phyloP scores from a whole-genome alignment of 2,888 invertebrate species.

The Oxystoma pomonae region DNA sequence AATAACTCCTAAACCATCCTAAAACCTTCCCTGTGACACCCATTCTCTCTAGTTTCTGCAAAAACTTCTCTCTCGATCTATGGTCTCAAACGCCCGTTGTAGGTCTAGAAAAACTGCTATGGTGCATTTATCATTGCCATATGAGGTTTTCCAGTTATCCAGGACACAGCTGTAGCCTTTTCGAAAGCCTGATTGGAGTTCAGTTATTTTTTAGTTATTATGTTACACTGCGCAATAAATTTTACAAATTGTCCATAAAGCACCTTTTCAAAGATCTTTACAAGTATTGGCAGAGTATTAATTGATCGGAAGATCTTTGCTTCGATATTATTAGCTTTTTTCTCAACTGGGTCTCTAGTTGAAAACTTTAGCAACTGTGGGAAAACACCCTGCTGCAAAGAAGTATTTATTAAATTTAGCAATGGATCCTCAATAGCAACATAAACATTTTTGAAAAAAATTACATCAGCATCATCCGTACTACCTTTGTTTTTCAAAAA shows the following conservation, averaged over 20 bases:
- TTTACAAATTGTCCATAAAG: no score
- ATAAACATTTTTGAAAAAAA: conserved; percentile 6
- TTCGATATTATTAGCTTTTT: background rate
- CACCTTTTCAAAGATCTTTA: background rate
- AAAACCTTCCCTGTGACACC: background rate
- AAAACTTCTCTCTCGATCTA: background rate
- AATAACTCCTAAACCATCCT: background rate
- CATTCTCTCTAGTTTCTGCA: background rate
- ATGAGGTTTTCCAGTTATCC: conserved; percentile 3
- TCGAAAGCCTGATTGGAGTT: background rate
- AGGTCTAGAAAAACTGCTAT: background rate
- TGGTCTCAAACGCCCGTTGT: background rate
- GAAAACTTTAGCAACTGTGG: background rate
- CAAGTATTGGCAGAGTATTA: background rate
- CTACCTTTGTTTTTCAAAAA: background rate
- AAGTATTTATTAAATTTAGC: background rate
- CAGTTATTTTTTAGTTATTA: background rate
- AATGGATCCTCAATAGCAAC: background rate
- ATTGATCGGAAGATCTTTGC: background rate
- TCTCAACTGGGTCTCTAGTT: background rate
- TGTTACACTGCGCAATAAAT: no score
- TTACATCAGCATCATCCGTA: background rate
- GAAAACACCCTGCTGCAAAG: background rate
- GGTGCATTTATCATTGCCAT: background rate
- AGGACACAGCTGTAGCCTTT: conserved; percentile 1